Evolutionary conservation across 2,888 invertebrate genomes (phyloP).

Genomic region (Thumatha senex): DNA sequence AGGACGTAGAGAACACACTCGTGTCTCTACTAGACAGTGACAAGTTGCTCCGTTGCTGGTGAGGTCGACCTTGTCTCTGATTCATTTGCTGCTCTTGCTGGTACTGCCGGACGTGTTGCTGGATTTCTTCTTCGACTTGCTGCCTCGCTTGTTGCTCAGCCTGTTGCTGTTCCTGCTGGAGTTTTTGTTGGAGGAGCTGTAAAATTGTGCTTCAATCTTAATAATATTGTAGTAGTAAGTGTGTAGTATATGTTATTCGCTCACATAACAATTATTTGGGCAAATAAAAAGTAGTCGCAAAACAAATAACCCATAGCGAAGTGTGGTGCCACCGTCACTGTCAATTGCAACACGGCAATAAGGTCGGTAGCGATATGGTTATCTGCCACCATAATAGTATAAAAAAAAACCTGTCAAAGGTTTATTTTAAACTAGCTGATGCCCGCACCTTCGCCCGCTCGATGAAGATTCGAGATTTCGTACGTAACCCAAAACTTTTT

Average conservation of each 20-base stretch:
- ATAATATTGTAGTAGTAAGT: background rate
- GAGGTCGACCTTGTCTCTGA: slow-evolving; percentile 44
- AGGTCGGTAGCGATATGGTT: too few relatives aligned
- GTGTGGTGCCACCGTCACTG: too few relatives aligned
- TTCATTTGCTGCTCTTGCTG: slow-evolving; percentile 25
- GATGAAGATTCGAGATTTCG: too few relatives aligned
- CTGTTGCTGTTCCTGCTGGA: slow-evolving; percentile 24
- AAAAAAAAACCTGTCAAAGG: too few relatives aligned
- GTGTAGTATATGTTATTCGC: background rate
- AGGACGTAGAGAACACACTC: slow-evolving; percentile 74
- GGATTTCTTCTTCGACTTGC: slow-evolving; percentile 17
- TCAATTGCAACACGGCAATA: too few relatives aligned
- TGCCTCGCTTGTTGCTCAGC: slow-evolving; percentile 28
- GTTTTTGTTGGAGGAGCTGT: slow-evolving; percentile 32
- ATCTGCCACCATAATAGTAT: too few relatives aligned
- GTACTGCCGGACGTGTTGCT: slow-evolving; percentile 25
- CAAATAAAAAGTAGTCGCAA: too few relatives aligned
- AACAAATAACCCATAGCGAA: too few relatives aligned
- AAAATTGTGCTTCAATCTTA: background rate
- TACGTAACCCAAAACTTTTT: too few relatives aligned
- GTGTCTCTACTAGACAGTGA: slow-evolving; percentile 73
- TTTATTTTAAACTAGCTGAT: too few relatives aligned
- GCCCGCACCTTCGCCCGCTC: too few relatives aligned
- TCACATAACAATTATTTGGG: background rate
- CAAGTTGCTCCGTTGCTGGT: slow-evolving; percentile 49